phyloP scores from a whole-genome alignment of 2,113 vertebrate species.

The Laticauda laticaudata region DNA sequence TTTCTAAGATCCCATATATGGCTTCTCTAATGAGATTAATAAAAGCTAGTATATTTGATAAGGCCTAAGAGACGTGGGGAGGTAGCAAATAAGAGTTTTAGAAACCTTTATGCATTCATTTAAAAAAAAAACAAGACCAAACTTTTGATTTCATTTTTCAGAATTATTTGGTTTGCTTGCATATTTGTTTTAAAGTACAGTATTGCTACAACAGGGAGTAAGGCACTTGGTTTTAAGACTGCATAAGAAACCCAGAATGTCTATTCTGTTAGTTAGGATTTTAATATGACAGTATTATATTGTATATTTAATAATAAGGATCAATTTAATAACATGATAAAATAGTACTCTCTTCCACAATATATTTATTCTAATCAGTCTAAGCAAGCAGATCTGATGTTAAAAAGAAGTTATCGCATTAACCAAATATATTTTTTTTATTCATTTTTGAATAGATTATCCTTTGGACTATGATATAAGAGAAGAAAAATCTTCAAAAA shows the following conservation, averaged over 20 bases:
- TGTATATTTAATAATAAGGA: neutral
- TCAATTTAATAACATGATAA: neutral
- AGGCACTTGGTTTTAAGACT: neutral
- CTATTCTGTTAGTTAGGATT: neutral
- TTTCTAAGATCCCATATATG: neutral
- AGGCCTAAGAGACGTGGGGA: neutral
- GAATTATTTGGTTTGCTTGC: neutral
- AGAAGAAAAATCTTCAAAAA: slow-evolving; percentile 93
- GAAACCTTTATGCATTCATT: neutral
- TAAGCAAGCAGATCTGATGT: neutral
- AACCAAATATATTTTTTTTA: neutral
- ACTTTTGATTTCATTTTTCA: neutral
- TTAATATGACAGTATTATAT: neutral
- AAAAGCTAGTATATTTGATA: neutral
- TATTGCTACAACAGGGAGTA: neutral
- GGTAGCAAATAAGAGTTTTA: neutral
- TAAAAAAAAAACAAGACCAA: neutral
- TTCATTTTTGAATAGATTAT: slow-evolving; percentile 79
- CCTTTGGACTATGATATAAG: slow-evolving; percentile 85
- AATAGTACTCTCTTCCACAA: neutral
- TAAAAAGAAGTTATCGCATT: neutral
- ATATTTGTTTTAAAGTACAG: neutral
- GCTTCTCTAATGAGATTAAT: neutral
- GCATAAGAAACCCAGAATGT: neutral
- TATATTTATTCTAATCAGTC: neutral